Evolutionary conservation across 2,113 vertebrate genomes (phyloP).

Genomic region (Cygnus buccinator): DNA sequence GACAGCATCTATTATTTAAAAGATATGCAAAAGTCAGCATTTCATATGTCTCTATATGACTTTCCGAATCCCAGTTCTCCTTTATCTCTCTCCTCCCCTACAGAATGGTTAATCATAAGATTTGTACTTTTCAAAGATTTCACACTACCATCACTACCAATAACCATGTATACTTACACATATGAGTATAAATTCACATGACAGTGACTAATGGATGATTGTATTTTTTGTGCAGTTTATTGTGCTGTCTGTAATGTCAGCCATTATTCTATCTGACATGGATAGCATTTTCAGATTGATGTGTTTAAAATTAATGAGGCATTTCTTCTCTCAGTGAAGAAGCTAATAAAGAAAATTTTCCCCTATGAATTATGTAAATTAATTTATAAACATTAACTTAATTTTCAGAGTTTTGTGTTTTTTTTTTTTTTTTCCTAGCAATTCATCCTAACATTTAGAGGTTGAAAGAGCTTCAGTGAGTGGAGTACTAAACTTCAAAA

Average conservation of each 20-base stretch:
- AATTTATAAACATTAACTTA: slow-evolving; percentile 65
- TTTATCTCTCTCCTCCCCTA: background rate
- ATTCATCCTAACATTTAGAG: background rate
- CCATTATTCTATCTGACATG: slow-evolving; percentile 71
- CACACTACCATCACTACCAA: slow-evolving; percentile 28
- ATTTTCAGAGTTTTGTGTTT: slow-evolving; percentile 54
- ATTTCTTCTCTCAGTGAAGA: slow-evolving; percentile 60
- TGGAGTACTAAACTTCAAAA: background rate
- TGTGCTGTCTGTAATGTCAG: slow-evolving; percentile 66
- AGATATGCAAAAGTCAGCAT: background rate
- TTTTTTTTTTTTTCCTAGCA: background rate
- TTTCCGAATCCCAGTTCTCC: background rate
- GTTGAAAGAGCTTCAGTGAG: background rate
- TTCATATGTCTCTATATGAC: background rate
- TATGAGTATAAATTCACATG: slow-evolving; percentile 16
- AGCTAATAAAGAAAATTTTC: slow-evolving; percentile 52
- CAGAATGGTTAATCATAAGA: background rate
- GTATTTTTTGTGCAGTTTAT: slow-evolving; percentile 57
- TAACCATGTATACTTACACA: slow-evolving; percentile 30
- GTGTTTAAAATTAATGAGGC: slow-evolving; percentile 75
- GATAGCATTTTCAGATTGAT: slow-evolving; percentile 62
- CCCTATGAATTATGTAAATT: slow-evolving; percentile 49
- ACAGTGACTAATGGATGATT: slow-evolving; percentile 54
- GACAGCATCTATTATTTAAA: background rate
- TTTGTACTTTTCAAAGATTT: slow-evolving; percentile 25